Evolutionary conservation across 1,140 invertebrate species (phyloP).

Genomic region (Heliconius congener): DNA sequence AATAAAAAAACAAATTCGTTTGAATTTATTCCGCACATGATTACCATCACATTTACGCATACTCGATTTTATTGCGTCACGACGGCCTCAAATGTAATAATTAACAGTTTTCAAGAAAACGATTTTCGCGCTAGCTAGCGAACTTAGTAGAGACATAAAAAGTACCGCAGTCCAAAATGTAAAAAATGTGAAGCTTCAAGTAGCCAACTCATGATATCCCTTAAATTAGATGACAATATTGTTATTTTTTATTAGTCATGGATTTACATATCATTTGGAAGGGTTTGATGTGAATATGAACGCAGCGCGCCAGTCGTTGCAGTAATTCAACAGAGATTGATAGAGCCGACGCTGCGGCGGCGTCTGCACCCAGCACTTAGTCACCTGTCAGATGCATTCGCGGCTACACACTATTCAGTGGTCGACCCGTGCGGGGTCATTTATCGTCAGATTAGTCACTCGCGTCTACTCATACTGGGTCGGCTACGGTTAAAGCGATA

Average conservation of each 20-base stretch:
- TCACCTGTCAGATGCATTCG: constrained; percentile 61
- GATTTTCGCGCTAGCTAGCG: too few species aligned
- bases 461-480: constrained; percentile 38
- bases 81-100: neutral
- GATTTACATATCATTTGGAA: neutral
- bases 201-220: neutral
- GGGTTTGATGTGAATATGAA: constrained; percentile 20
- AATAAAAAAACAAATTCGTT: too few species aligned
- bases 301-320: constrained; percentile 37
- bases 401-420: constrained; percentile 55
- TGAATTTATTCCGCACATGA: too few species aligned
- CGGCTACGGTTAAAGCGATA: constrained; percentile 25
- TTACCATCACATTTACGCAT: too few species aligned
- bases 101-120: neutral
- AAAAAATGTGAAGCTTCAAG: neutral
- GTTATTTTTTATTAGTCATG: neutral
- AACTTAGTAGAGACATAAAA: too few species aligned
- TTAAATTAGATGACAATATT: neutral
- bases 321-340: constrained; percentile 57
- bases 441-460: constrained; percentile 60
- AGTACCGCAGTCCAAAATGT: neutral
- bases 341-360: constrained; percentile 55
- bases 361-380: constrained; percentile 64
- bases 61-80: too few species aligned
- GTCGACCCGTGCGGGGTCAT: constrained; percentile 47